These are phyloP conservation scores for Diplodus puntazzo DNA, from an alignment of 2,797 vertebrate genomes.

Conservation along the genomic window DNA sequence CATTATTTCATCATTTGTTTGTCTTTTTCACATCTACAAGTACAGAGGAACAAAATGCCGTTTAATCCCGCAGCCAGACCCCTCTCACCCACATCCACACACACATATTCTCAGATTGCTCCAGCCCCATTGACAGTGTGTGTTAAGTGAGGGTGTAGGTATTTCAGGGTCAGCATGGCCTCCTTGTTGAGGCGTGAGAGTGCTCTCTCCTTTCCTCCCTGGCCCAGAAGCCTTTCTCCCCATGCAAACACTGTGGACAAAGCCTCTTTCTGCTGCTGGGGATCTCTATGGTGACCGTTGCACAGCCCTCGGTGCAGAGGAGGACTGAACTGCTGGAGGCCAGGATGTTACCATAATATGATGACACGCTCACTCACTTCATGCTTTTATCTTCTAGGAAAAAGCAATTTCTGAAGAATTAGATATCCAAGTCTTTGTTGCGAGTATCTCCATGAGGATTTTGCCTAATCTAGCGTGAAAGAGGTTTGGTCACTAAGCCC, in stretches of 20 bases:
- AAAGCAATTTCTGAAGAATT: conserved; percentile 4
- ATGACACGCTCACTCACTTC: conserved; percentile 48
- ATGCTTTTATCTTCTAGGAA: conserved; percentile 20
- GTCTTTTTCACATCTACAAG: conserved; percentile 41
- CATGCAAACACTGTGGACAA: conserved; percentile 75
- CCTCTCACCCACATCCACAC: not conserved
- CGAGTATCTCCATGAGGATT: not conserved
- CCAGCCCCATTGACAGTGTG: conserved; percentile 22
- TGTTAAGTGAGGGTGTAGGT: conserved; percentile 42
- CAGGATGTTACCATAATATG: conserved; percentile 61
- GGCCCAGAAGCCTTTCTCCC: conserved; percentile 55
- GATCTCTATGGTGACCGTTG: conserved; percentile 70
- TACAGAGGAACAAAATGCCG: conserved; percentile 25
- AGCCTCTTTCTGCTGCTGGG: conserved; percentile 72
- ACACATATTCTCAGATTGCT: not conserved
- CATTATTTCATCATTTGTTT: conserved; percentile 14
- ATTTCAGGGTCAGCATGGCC: conserved; percentile 70
- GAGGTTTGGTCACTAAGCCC: not conserved
- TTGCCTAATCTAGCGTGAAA: not conserved
- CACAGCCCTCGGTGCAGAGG: conserved; percentile 36
- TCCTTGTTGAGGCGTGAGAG: conserved; percentile 72
- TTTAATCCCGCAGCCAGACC: conserved; percentile 34
- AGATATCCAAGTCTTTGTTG: conserved; percentile 5
- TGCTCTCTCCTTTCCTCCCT: conserved; percentile 59
- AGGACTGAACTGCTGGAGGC: conserved; percentile 51